Percentiles rank a stretch among this genome's conserved stretches.
Evolutionary conservation across 2,797 vertebrate species (phyloP).

Genomic region (Falco cherrug): DNA sequence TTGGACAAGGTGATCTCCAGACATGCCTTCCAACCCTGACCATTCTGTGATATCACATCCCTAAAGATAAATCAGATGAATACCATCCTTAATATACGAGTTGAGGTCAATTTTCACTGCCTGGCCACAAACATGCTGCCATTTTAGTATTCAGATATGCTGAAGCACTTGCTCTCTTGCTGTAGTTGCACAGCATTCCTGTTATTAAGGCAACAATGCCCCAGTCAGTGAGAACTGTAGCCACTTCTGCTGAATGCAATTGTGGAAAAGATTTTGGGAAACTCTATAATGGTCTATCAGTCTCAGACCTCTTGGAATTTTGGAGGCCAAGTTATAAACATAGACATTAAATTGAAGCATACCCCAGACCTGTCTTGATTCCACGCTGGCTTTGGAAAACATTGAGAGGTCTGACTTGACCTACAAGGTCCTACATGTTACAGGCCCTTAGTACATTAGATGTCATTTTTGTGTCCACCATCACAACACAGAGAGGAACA

Average conservation of each 20-base stretch:
- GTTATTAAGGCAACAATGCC: background rate
- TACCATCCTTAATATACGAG: background rate
- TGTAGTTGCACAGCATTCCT: background rate
- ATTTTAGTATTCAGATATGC: background rate
- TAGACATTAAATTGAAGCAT: background rate
- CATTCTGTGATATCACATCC: background rate
- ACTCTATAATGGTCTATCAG: background rate
- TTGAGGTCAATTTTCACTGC: background rate
- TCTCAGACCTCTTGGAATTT: background rate
- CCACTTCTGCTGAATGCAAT: background rate
- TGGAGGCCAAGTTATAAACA: background rate
- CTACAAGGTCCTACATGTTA: background rate
- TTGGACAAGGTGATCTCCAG: too few relatives aligned
- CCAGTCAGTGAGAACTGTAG: background rate
- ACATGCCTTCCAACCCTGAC: too few relatives aligned
- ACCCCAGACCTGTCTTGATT: background rate
- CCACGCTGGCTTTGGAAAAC: background rate
- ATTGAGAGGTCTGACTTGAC: background rate
- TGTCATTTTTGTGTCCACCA: background rate
- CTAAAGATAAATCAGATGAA: background rate
- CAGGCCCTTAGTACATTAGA: accelerated
- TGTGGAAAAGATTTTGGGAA: background rate
- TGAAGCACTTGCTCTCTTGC: background rate
- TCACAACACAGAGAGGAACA: background rate
- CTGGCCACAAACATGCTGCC: background rate